Base-by-base conservation (phyloP, 2,888 invertebrate genomes). In the Mechanitis mazaeus region DNA sequence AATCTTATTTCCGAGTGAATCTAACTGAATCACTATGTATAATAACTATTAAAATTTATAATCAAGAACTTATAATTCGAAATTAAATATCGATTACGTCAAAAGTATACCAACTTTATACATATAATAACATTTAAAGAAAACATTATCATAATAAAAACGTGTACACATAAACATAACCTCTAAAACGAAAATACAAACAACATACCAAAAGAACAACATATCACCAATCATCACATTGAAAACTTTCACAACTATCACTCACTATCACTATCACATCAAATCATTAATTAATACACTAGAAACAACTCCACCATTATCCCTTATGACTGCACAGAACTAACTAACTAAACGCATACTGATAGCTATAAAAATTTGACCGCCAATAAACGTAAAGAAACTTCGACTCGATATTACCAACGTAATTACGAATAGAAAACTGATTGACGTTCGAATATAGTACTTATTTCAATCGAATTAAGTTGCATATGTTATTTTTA, bases 341-440 rank as follows among this genome's bases (percentile, higher is more conserved):
- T 69, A 75, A 87, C 87, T 66, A 72, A 72, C 72, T 70, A 74
- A 74, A 73, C 80, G 75, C 75, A 74, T 72, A 75, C 67, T 75
- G 75, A 75, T 75, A 75, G 74, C 69, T 67, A 70, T 83, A 84
- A 85, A 87, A 88, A 79, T 81, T 85, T 85, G 87, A 86, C 85
- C 87, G 80, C 79, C 84, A 77, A 83, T 80, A 81, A 80, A 80
- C 75, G 77, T 72, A 76, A 80, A 80, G 80, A 79, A 80, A 80
- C 80, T 76, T 75, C 74, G 77, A 77, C 78, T 76, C 72, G 75
- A 75, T 74, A 75, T 65, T 65, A 68, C 70, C 54, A 55, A 47
- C 56, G 38, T 12, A 54, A 60, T 63, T 62, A 59, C 60, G 59
- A 60, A 53, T 50, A 3, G 9, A 45, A 64, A 60, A 55, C 61